Base-by-base conservation (phyloP, 2,888 invertebrate species). In the Trachelus iudaicus region DNA sequence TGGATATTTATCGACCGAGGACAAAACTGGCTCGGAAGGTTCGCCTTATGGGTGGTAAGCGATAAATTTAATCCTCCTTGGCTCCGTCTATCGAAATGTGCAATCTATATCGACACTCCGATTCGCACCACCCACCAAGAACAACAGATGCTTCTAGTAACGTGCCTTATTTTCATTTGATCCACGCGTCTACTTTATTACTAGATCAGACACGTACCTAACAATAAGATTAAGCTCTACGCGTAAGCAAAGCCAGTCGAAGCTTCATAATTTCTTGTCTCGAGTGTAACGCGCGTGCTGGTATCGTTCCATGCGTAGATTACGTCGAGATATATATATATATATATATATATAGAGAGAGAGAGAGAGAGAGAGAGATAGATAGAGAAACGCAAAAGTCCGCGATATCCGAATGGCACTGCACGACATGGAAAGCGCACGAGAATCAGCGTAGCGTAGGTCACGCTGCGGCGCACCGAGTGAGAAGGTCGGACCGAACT, bases 361-460 rank as follows among this genome's bases (percentile, higher is more conserved):
- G 34, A 34, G 9, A 34, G 69, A 37, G 76, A 34, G 69, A 69
- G 73, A 76, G 79, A 74, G 76, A 69, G 73, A 56, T 37, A 69
- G 76, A 37, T 30, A 68, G 75, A 79, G 68, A 69, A 37, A 30
- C 37, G 76, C 76, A 76, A 73, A 69, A 75, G 76, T 75, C 74
- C 81, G 71, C 31, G 31, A 31, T 23, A 23, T 23, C 56, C 56
- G 6, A 56, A 56, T 23, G 23, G 23, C 56, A 56, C 23, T 56
- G 23, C 23, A 23, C 56, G 56, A 23, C 56, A 56, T 56, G 56
- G 23, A 15, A 40, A 40, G 13, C 13, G 40, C 40, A 40, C 40
- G 4, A 40, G 40, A 56, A 56, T 23, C 23, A 56, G 56, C 56
- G 56, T 56, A 23, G 23, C 56, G 23, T 56, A 56, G 56, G 56